These are phyloP conservation scores for Sus cebifrons DNA, from an alignment of 2,797 vertebrate genomes.

Conservation along the genomic window DNA sequence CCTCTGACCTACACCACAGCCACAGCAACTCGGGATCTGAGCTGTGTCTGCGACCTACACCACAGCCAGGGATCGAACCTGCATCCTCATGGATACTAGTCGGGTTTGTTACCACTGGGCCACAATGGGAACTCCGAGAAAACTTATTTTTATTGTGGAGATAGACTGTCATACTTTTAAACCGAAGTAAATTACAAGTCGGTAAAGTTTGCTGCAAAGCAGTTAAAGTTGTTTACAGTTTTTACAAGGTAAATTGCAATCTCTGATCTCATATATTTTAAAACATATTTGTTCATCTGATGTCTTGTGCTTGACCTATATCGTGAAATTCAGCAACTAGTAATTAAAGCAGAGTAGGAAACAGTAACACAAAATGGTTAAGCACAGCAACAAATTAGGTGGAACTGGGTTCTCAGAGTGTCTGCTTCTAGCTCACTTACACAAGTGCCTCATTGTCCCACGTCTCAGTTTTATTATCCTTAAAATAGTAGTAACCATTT, in stretches of 20 bases:
- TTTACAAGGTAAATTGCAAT: slow-evolving; percentile 46
- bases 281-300: slow-evolving; percentile 35
- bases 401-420: background rate
- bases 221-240: slow-evolving; percentile 59
- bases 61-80: too few species aligned
- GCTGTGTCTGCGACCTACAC: too few species aligned
- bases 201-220: background rate
- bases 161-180: background rate
- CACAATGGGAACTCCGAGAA: background rate
- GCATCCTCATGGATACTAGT: too few species aligned
- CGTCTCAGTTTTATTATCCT: background rate
- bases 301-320: slow-evolving; percentile 68
- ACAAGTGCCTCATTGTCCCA: background rate
- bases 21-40: too few species aligned
- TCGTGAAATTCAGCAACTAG: background rate
- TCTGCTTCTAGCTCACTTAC: background rate
- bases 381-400: background rate
- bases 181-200: slow-evolving; percentile 13
- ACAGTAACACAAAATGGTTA: background rate
- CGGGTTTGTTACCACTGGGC: too few species aligned
- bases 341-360: slow-evolving; percentile 25
- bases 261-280: background rate
- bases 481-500: background rate
- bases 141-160: slow-evolving; percentile 21
- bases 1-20: too few species aligned